A percentile compares a stretch with the other conserved stretches of the same genome.
Evolutionary conservation across 1,140 invertebrate genomes (phyloP).

Genomic region (Bombus breviceps): DNA sequence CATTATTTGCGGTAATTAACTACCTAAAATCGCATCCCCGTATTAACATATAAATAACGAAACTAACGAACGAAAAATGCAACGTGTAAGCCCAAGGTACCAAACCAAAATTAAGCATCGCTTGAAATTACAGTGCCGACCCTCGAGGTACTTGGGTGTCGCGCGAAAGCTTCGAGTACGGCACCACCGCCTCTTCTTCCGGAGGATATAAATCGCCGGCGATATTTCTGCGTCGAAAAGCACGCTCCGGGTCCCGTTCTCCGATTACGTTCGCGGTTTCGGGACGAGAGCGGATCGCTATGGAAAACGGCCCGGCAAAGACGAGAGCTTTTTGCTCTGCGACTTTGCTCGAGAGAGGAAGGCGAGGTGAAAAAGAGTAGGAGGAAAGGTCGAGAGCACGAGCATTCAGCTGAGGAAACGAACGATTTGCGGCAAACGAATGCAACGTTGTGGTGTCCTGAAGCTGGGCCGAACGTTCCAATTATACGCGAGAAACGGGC

Average conservation of each 20-base stretch:
- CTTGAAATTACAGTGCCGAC: not conserved
- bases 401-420: constrained; percentile 10
- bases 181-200: not conserved
- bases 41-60: not conserved
- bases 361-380: not conserved
- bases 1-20: too few relatives aligned
- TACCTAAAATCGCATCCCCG: too few relatives aligned
- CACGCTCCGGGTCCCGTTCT: constrained; percentile 50
- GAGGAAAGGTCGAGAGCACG: constrained; percentile 19
- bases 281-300: not conserved
- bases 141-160: too few relatives aligned
- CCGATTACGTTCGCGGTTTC: constrained; percentile 46
- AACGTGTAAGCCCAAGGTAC: not conserved
- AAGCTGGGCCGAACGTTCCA: constrained; percentile 72
- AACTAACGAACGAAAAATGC: not conserved
- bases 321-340: not conserved
- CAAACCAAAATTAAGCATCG: not conserved
- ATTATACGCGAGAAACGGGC: constrained; percentile 78
- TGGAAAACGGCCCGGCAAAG: not conserved
- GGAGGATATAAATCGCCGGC: constrained; percentile 59
- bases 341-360: not conserved
- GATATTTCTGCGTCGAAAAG: constrained; percentile 68
- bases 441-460: constrained; percentile 50
- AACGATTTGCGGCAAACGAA: constrained; percentile 37
- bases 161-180: not conserved